phyloP scores from a whole-genome alignment of 2,797 vertebrate genomes.

The Paguma larvata region DNA sequence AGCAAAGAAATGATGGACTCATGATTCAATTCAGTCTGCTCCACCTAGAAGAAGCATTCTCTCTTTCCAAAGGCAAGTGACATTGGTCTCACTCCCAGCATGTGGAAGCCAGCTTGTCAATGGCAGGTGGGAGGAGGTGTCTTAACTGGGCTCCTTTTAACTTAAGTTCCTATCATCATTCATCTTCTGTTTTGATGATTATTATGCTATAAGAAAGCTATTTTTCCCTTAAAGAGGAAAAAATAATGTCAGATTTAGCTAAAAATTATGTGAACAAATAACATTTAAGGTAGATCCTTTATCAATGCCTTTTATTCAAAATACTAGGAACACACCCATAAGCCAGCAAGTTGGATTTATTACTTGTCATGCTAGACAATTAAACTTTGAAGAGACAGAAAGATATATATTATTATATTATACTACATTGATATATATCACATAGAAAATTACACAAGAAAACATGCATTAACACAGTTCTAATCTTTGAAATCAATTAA shows the following conservation, averaged over 20 bases:
- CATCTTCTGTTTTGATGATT: neutral
- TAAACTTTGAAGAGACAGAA: neutral
- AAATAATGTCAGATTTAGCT: neutral
- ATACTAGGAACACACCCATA: neutral
- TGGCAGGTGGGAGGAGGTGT: neutral
- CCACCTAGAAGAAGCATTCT: neutral
- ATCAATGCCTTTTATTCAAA: neutral
- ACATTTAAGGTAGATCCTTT: neutral
- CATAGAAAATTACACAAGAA: neutral
- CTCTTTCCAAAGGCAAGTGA: fast-evolving
- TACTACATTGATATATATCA: neutral
- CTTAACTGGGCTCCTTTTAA: neutral
- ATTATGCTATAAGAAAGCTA: neutral
- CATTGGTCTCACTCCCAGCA: neutral
- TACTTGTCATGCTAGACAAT: neutral
- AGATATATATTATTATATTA: neutral
- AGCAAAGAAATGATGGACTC: neutral
- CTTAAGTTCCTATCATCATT: neutral
- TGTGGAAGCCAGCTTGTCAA: neutral
- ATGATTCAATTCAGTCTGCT: neutral
- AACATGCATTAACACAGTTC: neutral
- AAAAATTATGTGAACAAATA: neutral
- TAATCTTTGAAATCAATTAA: neutral
- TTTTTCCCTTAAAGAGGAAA: neutral
- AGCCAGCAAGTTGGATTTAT: neutral